These are phyloP conservation scores for Chaetophractus vellerosus DNA, from an alignment of 2,797 vertebrate species.

Conservation along the genomic window DNA sequence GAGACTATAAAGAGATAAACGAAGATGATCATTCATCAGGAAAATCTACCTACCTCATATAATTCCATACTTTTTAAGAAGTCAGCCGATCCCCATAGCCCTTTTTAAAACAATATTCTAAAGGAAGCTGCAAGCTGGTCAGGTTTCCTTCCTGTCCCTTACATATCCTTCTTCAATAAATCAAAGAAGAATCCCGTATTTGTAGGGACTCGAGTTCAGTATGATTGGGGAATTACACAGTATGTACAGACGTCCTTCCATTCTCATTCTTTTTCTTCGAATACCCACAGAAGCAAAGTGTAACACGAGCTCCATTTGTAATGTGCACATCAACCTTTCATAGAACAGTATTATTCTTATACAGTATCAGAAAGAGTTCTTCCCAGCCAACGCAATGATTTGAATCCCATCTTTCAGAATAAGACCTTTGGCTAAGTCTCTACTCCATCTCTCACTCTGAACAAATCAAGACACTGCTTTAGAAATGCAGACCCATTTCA, in stretches of 20 bases:
- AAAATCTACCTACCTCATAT: not conserved
- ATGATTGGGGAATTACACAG: not conserved
- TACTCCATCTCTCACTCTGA: not conserved
- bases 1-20: not conserved
- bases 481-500: not conserved
- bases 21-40: not conserved
- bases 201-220: not conserved
- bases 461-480: not conserved
- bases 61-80: not conserved
- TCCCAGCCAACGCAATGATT: not conserved
- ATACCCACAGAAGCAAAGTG: not conserved
- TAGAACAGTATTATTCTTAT: not conserved
- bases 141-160: not conserved
- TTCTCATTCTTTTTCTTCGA: not conserved
- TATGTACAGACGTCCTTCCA: not conserved
- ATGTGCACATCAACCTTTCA: rapidly evolving
- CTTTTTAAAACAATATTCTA: not conserved
- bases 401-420: not conserved
- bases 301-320: rapidly evolving
- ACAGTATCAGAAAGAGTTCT: not conserved
- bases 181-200: not conserved
- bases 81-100: not conserved
- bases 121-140: not conserved
- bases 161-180: slow-evolving; percentile 5
- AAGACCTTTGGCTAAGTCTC: not conserved